Base-by-base conservation (phyloP, 2,888 invertebrate genomes). In the Lithophane socia region DNA sequence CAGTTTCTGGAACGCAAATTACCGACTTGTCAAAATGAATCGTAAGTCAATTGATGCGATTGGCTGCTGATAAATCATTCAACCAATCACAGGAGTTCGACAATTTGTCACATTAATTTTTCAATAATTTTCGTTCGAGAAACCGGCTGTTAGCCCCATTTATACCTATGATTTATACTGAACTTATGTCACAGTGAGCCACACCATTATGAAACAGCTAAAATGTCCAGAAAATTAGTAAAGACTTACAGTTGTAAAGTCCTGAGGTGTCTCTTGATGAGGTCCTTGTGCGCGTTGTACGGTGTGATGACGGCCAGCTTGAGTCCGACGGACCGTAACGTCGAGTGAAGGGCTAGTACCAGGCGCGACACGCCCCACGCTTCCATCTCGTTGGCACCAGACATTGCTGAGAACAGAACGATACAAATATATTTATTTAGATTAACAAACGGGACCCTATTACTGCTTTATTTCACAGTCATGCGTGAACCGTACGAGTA, bases 301-400 rank as follows among this genome's bases (percentile, higher is more conserved):
- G 97, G 97, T 76, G 97, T 96, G 91, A 97, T 94, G 87, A 97
- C 93, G 79, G 96, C 96, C 3, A 97, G 89, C 77, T 86, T 90
- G 12, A 94, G 90, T 3, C 68, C 83, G 0, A 0, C 7, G 12
- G 88, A 75, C 1, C 91, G 91, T 78, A 92, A 73, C 37, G 69
- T 52, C 4, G 76, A 79, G 56, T 80, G 65, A 66, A 93, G 90
- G 54, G 95, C 94, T 49, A 83, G 68, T 74, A 91, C 95, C 73
- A 96, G 87, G 3, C 95, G 93, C 61, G 93, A 85, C 87, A 95
- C 96, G 81, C 93, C 95, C 93, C 95, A 94, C 83, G 96, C 95
- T 81, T 96, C 96, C 91, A 92, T 90, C 84, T 94, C 94, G 88
- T 96, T 96, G 24, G 92, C 95, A 18, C 95, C 95, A 1, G 91